Evolutionary conservation across 1,140 invertebrate genomes (phyloP).

Genomic region (Luehdorfia chinensis): DNA sequence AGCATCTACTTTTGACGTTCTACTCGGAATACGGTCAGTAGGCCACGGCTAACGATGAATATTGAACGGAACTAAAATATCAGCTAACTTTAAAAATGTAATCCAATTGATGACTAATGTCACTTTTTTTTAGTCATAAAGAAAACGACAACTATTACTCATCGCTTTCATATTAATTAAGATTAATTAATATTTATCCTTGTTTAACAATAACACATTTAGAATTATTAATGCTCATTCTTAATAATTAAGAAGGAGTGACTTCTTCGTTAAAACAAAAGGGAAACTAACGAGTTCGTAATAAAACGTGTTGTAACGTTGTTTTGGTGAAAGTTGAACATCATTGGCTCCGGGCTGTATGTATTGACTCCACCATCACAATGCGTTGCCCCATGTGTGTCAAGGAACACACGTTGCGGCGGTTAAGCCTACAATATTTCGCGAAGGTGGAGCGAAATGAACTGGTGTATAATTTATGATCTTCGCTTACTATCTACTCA

Average conservation of each 20-base stretch:
- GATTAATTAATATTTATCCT: too few relatives aligned
- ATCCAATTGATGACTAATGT: neutral
- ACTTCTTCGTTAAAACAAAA: constrained; percentile 20
- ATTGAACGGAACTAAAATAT: constrained; percentile 24
- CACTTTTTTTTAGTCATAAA: neutral
- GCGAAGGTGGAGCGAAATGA: constrained; percentile 16
- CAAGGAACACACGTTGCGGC: constrained; percentile 53
- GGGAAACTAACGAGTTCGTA: constrained; percentile 19
- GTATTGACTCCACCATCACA: constrained; percentile 37
- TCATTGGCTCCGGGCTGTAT: constrained; percentile 37
- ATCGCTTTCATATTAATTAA: neutral
- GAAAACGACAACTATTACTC: neutral
- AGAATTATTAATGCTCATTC: too few relatives aligned
- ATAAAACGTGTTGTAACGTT: constrained; percentile 26
- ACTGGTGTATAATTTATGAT: too few relatives aligned
- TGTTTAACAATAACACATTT: too few relatives aligned
- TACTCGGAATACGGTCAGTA: constrained; percentile 57
- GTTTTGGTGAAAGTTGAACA: constrained; percentile 64
- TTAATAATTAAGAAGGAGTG: too few relatives aligned
- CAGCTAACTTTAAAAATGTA: constrained; percentile 6
- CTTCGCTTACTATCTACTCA: too few relatives aligned
- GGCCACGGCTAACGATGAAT: constrained; percentile 55
- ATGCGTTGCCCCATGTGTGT: constrained; percentile 46
- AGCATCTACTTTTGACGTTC: constrained; percentile 47
- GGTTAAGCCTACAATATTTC: constrained; percentile 37